Evolutionary conservation across 1,140 invertebrate species (phyloP), one percentile per base, ranked within the genome.

Genomic region (Sitodiplosis mosellana): DNA sequence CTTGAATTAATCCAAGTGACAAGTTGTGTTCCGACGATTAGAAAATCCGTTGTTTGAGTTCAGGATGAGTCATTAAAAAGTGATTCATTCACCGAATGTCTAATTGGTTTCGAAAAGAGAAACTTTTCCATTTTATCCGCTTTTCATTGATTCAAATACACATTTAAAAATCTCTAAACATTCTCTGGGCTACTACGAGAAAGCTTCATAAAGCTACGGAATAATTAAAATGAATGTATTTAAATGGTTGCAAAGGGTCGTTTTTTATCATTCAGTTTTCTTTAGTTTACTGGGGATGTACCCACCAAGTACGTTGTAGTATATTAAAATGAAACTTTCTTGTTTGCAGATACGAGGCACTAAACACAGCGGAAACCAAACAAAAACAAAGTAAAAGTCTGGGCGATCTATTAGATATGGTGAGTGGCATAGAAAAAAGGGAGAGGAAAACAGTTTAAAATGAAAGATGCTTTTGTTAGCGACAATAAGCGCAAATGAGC

Each of bases 321-420:
- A 27, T 27, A 27, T 5, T 27, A 27, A 27, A 15, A 46, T 38
- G 37, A 3, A 37, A 19, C 17, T 37, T 17, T 46, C 10, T 37
- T 18, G 18, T 20, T 48, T 52, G 7, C 47, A 63, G 61, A 27
- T 63, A 63, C 55, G 60, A 63, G 52, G 50, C 54, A 55, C 42
- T 63, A 42, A 58, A 55, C 38, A 54, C 54, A 46, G 17, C 10
- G 4, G 3, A 43, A 12, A 20, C 22, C 20, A 45, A 45, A 22
- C 20, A 22, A n/a, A 45, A 58, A 51, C 21, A 50, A 15, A 42
- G 49, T 34, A 45, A 40, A 52, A 22, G 52, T 54, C 43, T 49
- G 7, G 42, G 44, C 8, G 46, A 48, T 18, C 37, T 51, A 12
- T 12, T 45, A 12, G 42, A 48, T 10, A 48, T 51, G 50, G 41